These are phyloP conservation scores for Etheostoma cragini DNA, from an alignment of 2,113 vertebrate genomes.

Conservation along the genomic window DNA sequence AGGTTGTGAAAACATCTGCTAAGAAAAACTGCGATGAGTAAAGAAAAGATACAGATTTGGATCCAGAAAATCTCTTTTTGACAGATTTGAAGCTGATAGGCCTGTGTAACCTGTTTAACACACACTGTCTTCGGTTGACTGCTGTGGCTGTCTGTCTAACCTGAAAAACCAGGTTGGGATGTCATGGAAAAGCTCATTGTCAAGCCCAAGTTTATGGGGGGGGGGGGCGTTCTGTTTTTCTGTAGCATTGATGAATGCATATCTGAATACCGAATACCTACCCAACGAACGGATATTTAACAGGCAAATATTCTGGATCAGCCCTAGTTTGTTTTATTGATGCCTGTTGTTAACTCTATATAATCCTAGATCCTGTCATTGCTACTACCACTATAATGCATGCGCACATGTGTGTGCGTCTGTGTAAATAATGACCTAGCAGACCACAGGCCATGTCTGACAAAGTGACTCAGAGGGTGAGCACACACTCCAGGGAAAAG, in stretches of 20 bases:
- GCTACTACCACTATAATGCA: too few species aligned
- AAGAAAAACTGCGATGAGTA: neutral
- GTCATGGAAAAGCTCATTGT: neutral
- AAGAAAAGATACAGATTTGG: neutral
- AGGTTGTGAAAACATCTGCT: neutral
- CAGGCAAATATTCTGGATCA: too few species aligned
- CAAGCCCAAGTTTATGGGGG: neutral
- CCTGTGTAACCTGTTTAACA: conserved; percentile 25
- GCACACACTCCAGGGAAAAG: neutral
- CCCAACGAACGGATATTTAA: too few species aligned
- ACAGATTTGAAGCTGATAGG: neutral
- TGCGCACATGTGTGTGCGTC: too few species aligned
- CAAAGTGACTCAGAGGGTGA: conserved; percentile 19
- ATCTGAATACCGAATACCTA: too few species aligned
- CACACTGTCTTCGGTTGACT: neutral
- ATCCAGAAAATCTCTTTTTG: too few species aligned
- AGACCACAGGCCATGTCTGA: conserved; percentile 35
- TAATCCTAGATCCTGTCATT: too few species aligned
- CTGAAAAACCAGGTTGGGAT: conserved; percentile 17
- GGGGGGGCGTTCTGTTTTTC: neutral
- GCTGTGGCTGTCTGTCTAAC: neutral
- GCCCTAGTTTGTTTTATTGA: too few species aligned
- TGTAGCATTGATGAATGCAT: too few species aligned
- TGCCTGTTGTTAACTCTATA: too few species aligned
- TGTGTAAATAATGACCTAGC: conserved; percentile 2